Conservation (phyloP, 2,113 vertebrate genomes). For the Alectura lathami region DNA sequence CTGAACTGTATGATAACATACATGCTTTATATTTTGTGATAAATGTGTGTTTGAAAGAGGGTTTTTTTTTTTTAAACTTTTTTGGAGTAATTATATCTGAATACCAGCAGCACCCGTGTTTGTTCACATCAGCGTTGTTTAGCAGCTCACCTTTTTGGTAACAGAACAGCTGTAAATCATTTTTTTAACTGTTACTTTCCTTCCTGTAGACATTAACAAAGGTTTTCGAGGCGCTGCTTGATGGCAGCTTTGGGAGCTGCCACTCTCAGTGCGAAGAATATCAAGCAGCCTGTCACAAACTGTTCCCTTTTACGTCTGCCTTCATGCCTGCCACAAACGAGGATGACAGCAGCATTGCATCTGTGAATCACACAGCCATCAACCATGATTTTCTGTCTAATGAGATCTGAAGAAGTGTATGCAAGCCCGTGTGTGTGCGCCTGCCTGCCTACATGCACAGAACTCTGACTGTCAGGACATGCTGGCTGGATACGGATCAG, state of each 20-base stretch:
- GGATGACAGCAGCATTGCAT: conserved; percentile 27
- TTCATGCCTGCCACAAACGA: conserved; percentile 73
- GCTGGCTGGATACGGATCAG: conserved; percentile 64
- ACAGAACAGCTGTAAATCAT: neutral
- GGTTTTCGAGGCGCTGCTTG: conserved; percentile 76
- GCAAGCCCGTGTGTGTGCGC: neutral
- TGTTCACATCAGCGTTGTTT: neutral
- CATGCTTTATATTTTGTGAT: neutral
- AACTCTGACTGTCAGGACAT: conserved; percentile 11
- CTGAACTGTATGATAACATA: neutral
- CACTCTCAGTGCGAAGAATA: conserved; percentile 76
- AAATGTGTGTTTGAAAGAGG: neutral
- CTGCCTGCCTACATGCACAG: neutral
- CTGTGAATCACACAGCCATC: conserved; percentile 65
- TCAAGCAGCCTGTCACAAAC: conserved; percentile 76
- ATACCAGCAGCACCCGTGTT: neutral
- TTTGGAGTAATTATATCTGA: accelerated
- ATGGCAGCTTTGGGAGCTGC: conserved; percentile 80
- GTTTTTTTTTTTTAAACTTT: neutral
- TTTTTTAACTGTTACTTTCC: neutral
- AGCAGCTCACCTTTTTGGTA: neutral
- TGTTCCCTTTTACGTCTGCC: conserved; percentile 77
- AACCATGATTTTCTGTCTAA: conserved; percentile 72
- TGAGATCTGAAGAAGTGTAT: conserved; percentile 69
- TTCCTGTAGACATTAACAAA: conserved; percentile 72